Evolutionary conservation across 2,888 invertebrate species (phyloP).

Genomic region (Diplazon laetatorius): DNA sequence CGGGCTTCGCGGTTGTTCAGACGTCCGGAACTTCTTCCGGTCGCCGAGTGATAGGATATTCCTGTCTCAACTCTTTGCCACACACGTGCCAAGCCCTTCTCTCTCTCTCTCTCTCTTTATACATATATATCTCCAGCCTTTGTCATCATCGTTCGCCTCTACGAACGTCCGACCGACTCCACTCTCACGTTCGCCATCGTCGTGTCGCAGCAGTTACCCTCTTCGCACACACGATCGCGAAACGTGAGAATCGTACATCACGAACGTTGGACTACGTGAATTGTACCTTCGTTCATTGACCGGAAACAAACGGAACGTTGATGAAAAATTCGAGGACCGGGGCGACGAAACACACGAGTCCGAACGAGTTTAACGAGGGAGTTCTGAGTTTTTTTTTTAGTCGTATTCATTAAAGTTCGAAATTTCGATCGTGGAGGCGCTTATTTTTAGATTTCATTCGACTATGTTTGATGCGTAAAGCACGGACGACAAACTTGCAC

Average conservation of each 20-base stretch:
- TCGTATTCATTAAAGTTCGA: too few relatives aligned
- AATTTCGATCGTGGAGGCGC: too few relatives aligned
- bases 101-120: too few relatives aligned
- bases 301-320: constrained; percentile 58
- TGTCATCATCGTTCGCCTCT: constrained; percentile 39
- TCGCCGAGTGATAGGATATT: constrained; percentile 72
- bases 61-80: constrained; percentile 68
- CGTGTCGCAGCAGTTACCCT: constrained; percentile 30
- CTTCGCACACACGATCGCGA: constrained; percentile 27
- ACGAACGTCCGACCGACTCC: constrained; percentile 6
- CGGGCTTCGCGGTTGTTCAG: constrained; percentile 64
- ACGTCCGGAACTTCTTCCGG: constrained; percentile 77
- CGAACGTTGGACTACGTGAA: constrained; percentile 10
- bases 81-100: constrained; percentile 61
- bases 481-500: too few relatives aligned
- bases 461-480: too few relatives aligned
- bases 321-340: not conserved
- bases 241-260: constrained; percentile 36
- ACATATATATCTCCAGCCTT: too few relatives aligned
- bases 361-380: too few relatives aligned
- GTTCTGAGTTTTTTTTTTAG: too few relatives aligned
- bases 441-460: too few relatives aligned
- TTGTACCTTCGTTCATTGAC: constrained; percentile 43
- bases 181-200: constrained; percentile 22
- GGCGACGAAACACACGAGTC: too few relatives aligned